Evolutionary conservation across 2,113 vertebrate genomes (phyloP).

Genomic region (Hemibagrus wyckioides): DNA sequence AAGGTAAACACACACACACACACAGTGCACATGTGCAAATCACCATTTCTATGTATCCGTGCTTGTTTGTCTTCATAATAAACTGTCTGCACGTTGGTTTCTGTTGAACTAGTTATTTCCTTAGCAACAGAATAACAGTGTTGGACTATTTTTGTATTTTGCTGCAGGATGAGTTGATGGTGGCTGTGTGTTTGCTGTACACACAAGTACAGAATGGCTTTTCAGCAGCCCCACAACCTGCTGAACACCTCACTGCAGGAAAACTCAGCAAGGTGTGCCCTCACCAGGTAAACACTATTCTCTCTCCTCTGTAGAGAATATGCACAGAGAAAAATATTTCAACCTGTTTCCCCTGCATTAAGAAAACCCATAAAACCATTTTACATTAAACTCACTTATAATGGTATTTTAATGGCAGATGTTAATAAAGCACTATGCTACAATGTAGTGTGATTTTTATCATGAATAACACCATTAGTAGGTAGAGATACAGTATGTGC

Average conservation of each 20-base stretch:
- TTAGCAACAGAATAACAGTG: not conserved
- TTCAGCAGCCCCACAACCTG: constrained; percentile 72
- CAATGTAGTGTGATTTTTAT: not conserved
- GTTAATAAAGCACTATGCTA: not conserved
- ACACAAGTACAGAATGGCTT: constrained; percentile 83
- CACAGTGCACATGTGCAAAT: not conserved
- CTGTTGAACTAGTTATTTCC: not conserved
- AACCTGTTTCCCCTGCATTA: not conserved
- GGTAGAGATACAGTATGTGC: not conserved
- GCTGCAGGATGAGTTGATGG: constrained; percentile 82
- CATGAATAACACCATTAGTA: not conserved
- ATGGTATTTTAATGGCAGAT: not conserved
- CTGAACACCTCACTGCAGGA: constrained; percentile 84
- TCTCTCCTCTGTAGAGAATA: not conserved
- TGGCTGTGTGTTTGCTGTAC: constrained; percentile 82
- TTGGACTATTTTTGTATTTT: not conserved
- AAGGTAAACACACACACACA: constrained; percentile 71
- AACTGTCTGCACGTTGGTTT: not conserved
- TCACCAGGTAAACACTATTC: constrained; percentile 83
- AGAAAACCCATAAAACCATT: not conserved
- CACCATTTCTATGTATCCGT: not conserved
- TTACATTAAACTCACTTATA: not conserved
- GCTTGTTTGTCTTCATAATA: not conserved
- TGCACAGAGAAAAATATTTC: not conserved
- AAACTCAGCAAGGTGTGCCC: constrained; percentile 93